Base-by-base conservation (phyloP, 1,140 invertebrate genomes). In the Drosophila watanabei region DNA sequence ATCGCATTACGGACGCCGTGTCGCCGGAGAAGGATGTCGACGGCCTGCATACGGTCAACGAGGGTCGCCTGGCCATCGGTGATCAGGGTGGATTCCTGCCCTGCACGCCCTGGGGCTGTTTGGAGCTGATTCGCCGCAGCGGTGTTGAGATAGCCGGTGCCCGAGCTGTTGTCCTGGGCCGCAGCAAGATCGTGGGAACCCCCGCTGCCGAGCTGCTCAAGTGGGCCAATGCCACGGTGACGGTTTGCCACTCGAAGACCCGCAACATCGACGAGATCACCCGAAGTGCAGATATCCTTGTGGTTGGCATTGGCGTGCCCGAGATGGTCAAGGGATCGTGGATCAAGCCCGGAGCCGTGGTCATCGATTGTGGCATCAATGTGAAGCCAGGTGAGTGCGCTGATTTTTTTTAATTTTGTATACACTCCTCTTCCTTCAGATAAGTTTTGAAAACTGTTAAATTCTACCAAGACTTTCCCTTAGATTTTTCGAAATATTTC, bases 361-460 rank as follows among this genome's bases (percentile, higher is more conserved):
- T 99, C n/a, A 99, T 99, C 80, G 99, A 99, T 93, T 99, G 99
- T 94, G 99, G 99, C 45, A 99, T 99, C 61, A 99, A 99, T 94
- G 95, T 97, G 6, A 96, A 99, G 79, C 95, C 97, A 94, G 98
- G 98, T 98, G 94, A 93, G 86, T 85, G 37, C 7, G 37, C 7
- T 16, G 10, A 9, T 0, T 4, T 35, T 14, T 51, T 2, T 18
- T 35, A 24, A 24, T 3, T 24, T 3, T 24, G 24, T 24, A 24
- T 24, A 24, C 24, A 24, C 24, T 2, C 24, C 24, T 9, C 8
- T 32, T 2, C 7, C 32, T 5, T 0, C 5, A 33, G 51, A 35
- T 35, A 54, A 16, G 13, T 4, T 10, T 2, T 8, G 2, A 30
- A 11, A 3, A 10, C 9, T 30, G 16, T 49, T 18, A 14, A 0